These are phyloP conservation scores for Leptinotarsa texana DNA, from an alignment of 1,140 invertebrate genomes.

Conservation along the genomic window DNA sequence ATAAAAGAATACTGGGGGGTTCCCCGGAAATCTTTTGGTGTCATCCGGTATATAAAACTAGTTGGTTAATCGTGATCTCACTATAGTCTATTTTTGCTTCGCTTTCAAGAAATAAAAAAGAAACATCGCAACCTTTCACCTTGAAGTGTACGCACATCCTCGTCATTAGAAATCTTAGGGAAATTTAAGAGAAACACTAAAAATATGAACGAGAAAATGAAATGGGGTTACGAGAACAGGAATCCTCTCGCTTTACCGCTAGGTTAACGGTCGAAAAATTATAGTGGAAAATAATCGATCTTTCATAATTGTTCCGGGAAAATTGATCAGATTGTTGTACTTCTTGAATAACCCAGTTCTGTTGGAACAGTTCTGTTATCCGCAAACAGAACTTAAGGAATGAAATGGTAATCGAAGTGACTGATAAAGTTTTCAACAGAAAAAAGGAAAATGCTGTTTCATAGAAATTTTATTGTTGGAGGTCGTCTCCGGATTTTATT, in stretches of 20 bases:
- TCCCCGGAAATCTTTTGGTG: too few relatives aligned
- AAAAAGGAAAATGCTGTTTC: too few relatives aligned
- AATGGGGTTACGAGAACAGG: conserved; percentile 39
- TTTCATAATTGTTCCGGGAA: conserved; percentile 18
- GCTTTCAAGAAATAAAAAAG: background rate
- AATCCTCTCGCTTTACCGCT: conserved; percentile 17
- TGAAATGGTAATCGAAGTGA: too few relatives aligned
- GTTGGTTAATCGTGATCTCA: too few relatives aligned
- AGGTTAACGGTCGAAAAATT: conserved; percentile 31
- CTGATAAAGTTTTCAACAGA: too few relatives aligned
- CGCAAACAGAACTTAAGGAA: too few relatives aligned
- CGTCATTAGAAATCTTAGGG: conserved; percentile 35
- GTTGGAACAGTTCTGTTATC: too few relatives aligned
- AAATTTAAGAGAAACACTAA: conserved; percentile 38
- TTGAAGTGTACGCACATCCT: background rate
- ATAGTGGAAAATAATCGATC: conserved; percentile 11
- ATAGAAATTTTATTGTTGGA: too few relatives aligned
- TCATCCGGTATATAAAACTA: too few relatives aligned
- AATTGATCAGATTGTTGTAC: background rate
- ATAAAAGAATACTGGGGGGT: too few relatives aligned
- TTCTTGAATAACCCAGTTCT: background rate
- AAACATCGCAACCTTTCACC: background rate
- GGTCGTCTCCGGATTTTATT: too few relatives aligned
- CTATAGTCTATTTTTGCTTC: background rate
- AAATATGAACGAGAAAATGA: conserved; percentile 35